Evolutionary conservation across 2,888 invertebrate species (phyloP), one percentile per base, ranked within the genome.

Genomic region (Protodeltote pygarga): DNA sequence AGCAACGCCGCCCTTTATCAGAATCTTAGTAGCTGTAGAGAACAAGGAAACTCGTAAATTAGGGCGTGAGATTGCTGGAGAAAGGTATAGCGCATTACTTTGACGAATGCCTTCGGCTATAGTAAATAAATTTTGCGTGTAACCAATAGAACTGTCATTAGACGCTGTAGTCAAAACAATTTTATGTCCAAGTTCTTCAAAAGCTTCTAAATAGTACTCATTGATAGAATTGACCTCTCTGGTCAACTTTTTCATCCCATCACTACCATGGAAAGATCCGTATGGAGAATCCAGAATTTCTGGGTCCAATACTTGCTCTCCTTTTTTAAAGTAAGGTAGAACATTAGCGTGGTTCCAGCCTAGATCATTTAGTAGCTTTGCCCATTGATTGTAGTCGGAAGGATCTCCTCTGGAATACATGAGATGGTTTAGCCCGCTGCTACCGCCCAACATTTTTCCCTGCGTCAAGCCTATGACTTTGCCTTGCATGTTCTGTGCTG

Each of bases 391-490:
- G 14, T 32, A 40, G n/a, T 54, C 53, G n/a, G 24, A 19, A 3
- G 39, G 52, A 6, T 51, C 34, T 0, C 50, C 37, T 2, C 37
- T 29, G 1, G 39, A 29, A 5, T 54, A 39, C 34, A 39, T 46
- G 46, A 54, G 40, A 2, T 54, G 52, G 8, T 52, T 33, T 0
- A 50, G 19, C 1, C 31, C 5, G 10, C 52, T 40, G 13, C 40
- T 46, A 4, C 53, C 53, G 0, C 53, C 52, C 5, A 54, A 16
- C 35, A 51, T 32, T 24, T 40, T 54, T 0, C 53, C 53, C 19
- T 46, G 52, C 0, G 20, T 35, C 11, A 52, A 3, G 15, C 17
- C 32, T 2, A 45, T 27, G n/a, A 19, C 10, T 0, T 44, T 35
- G 8, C 14, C 32, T 14, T 40, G 46, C 6, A 46, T 32, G 17